Conservation (phyloP, 2,113 vertebrate species). For the Coreoperca whiteheadi region DNA sequence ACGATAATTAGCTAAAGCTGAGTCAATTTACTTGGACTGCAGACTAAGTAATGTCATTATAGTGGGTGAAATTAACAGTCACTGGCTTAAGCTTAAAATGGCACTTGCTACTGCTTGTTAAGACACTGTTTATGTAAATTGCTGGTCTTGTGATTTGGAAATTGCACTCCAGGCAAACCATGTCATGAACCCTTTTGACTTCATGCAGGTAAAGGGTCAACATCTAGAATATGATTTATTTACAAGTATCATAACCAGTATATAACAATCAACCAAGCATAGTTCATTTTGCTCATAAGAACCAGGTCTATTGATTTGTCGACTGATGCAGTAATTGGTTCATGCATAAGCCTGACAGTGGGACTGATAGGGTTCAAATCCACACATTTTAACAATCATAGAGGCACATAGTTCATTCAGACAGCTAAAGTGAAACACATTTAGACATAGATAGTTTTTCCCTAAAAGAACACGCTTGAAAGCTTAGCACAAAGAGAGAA, state of each 20-base stretch:
- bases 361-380: not conserved
- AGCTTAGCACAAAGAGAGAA: slow-evolving; percentile 15
- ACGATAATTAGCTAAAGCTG: slow-evolving; percentile 13
- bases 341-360: not conserved
- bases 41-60: not conserved
- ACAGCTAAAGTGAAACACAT: not conserved
- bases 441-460: slow-evolving; percentile 5
- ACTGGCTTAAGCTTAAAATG: not conserved
- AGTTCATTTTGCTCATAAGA: no score
- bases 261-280: not conserved
- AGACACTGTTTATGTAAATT: not conserved
- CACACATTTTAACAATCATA: not conserved
- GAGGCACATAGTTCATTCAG: not conserved
- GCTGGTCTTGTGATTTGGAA: not conserved
- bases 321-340: not conserved
- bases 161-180: not conserved
- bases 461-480: slow-evolving; percentile 1
- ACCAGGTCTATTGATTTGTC: not conserved
- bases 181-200: not conserved
- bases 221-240: not conserved
- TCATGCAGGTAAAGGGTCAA: not conserved
- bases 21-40: slow-evolving; percentile 1
- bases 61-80: not conserved
- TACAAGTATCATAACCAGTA: not conserved
- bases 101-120: not conserved